Conservation (phyloP, 2,888 invertebrate genomes). For the Nomada ruficornis region DNA sequence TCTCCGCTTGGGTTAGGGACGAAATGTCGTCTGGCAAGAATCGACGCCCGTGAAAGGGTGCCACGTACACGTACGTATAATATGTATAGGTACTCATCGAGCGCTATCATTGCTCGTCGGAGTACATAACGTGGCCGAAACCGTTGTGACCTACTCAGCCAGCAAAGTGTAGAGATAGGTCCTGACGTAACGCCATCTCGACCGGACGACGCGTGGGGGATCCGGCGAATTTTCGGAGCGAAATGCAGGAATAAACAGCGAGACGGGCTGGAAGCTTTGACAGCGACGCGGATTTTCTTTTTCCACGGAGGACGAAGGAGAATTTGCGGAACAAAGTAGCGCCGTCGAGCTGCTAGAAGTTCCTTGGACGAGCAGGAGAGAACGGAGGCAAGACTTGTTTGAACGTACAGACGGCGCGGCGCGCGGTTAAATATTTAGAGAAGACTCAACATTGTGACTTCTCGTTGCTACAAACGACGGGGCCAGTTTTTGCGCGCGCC, state of each 20-base stretch:
- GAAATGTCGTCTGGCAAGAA: slow-evolving; percentile 30
- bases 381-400: slow-evolving; percentile 30
- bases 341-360: background rate
- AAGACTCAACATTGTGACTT: slow-evolving; percentile 38
- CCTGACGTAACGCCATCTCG: slow-evolving; percentile 46
- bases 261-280: background rate
- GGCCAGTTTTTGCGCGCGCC: background rate
- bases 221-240: slow-evolving; percentile 15
- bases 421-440: slow-evolving; percentile 49
- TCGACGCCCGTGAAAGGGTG: slow-evolving; percentile 17
- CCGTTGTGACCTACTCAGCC: slow-evolving; percentile 50
- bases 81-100: slow-evolving; percentile 37
- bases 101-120: slow-evolving; percentile 38
- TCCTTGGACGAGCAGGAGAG: slow-evolving; percentile 3
- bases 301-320: background rate
- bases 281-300: background rate
- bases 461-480: background rate
- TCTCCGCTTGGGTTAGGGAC: slow-evolving; percentile 7
- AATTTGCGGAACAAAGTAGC: slow-evolving; percentile 39
- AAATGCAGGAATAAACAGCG: slow-evolving; percentile 12
- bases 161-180: slow-evolving; percentile 55
- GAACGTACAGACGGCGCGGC: slow-evolving; percentile 5
- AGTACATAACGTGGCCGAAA: background rate
- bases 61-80: background rate
- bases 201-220: background rate